Conservation (phyloP, 2,888 invertebrate genomes). For the Limenitis camilla region DNA sequence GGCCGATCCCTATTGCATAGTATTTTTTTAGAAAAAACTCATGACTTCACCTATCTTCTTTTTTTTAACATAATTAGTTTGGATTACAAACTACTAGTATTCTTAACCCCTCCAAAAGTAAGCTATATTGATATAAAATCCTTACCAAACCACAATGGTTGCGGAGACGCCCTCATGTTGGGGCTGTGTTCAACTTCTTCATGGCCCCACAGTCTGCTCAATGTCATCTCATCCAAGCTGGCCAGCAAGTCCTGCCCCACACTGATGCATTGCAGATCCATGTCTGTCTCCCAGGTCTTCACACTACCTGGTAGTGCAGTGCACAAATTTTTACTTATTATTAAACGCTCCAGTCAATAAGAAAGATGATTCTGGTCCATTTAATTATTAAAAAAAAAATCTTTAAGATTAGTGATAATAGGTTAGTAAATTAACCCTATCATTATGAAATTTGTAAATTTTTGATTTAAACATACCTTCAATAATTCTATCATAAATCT, state of each 20-base stretch:
- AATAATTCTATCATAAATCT: constrained; percentile 68
- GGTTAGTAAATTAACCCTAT: no score
- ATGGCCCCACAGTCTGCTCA: constrained; percentile 65
- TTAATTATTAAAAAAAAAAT: no score
- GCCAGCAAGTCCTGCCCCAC: constrained; percentile 76
- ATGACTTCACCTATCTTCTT: no score
- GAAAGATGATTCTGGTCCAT: no score
- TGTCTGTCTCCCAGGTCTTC: constrained; percentile 76
- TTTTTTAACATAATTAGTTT: no score
- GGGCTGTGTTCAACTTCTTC: constrained; percentile 56
- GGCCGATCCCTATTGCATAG: no score
- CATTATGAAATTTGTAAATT: no score
- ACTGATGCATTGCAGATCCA: constrained; percentile 76
- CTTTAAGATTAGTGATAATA: no score
- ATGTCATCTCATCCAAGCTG: constrained; percentile 64
- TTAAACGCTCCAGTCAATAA: no score
- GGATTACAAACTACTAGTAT: not conserved
- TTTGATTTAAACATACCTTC: constrained; percentile 43
- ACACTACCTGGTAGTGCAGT: constrained; percentile 48
- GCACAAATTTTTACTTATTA: not conserved
- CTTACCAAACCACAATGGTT: constrained; percentile 65
- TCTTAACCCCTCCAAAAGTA: no score
- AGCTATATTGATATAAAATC: constrained; percentile 15
- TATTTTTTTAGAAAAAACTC: no score
- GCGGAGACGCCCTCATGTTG: constrained; percentile 49